A percentile compares a stretch with the other conserved stretches of the same genome.
phyloP scores from a whole-genome alignment of 2,888 invertebrate species.

The Apamea sordens region DNA sequence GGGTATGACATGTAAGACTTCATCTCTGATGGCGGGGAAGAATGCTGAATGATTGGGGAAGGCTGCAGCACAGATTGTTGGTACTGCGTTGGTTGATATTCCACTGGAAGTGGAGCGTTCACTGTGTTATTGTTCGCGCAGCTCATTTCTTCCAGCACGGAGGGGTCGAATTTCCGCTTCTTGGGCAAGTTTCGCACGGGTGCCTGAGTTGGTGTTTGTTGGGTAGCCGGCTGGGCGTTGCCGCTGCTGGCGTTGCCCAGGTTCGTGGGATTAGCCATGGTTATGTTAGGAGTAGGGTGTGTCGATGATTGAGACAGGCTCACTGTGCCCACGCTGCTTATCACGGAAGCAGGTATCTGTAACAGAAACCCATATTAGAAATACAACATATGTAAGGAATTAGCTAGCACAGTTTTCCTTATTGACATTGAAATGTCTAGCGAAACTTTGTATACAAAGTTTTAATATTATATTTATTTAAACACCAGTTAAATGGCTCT shows the following conservation, averaged over 20 bases:
- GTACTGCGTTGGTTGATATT: constrained; percentile 80
- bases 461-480: constrained; percentile 12
- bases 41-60: constrained; percentile 84
- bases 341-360: constrained; percentile 90
- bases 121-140: constrained; percentile 85
- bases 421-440: constrained; percentile 40
- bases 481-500: constrained; percentile 17
- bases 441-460: constrained; percentile 13
- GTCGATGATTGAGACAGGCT: constrained; percentile 87
- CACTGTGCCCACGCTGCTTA: constrained; percentile 90
- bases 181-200: constrained; percentile 96
- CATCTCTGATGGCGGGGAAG: constrained; percentile 90
- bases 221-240: constrained; percentile 76
- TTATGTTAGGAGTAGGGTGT: constrained; percentile 82
- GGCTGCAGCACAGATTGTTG: constrained; percentile 81
- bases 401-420: constrained; percentile 44
- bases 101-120: constrained; percentile 75
- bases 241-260: constrained; percentile 83
- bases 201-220: constrained; percentile 87
- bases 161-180: constrained; percentile 96
- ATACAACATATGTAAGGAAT: neutral
- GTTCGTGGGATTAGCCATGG: constrained; percentile 88
- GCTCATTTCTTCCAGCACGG: constrained; percentile 93
- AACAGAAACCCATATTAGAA: constrained; percentile 62
- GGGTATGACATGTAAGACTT: constrained; percentile 89